Conservation (phyloP, 2,797 vertebrate species). For the Meriones psammophilus region DNA sequence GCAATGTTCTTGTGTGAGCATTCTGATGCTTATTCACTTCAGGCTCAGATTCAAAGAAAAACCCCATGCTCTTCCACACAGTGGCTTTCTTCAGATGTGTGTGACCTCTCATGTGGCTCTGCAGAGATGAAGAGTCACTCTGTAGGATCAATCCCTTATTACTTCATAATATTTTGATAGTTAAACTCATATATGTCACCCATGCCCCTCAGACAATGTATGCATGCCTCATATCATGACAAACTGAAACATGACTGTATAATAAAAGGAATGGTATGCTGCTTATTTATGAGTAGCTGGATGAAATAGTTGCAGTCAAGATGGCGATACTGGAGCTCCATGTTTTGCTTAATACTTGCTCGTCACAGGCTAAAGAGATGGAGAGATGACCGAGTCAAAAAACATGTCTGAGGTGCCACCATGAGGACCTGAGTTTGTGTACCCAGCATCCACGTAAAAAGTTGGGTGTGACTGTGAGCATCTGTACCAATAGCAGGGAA, state of each 20-base stretch:
- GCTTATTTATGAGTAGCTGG: background rate
- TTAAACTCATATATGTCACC: background rate
- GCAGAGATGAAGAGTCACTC: background rate
- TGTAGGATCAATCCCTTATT: background rate
- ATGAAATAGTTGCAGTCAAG: background rate
- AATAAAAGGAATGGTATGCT: background rate
- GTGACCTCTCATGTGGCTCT: background rate
- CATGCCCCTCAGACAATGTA: background rate
- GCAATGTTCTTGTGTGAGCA: background rate
- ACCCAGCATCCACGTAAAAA: background rate
- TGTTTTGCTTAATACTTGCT: background rate
- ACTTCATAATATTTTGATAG: background rate
- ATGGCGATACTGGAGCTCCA: background rate
- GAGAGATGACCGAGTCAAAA: too few relatives aligned
- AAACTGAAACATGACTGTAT: background rate
- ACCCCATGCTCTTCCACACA: background rate
- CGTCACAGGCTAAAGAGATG: too few relatives aligned
- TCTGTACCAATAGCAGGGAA: background rate
- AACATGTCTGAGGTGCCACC: rapidly evolving
- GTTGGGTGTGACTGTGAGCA: rapidly evolving
- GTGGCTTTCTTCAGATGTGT: background rate
- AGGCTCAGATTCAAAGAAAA: slow-evolving; percentile 9
- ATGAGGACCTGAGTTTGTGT: background rate
- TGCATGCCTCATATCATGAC: background rate
- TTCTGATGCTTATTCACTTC: background rate